Conservation (phyloP, 2,113 vertebrate species). For the Peromyscus leucopus region DNA sequence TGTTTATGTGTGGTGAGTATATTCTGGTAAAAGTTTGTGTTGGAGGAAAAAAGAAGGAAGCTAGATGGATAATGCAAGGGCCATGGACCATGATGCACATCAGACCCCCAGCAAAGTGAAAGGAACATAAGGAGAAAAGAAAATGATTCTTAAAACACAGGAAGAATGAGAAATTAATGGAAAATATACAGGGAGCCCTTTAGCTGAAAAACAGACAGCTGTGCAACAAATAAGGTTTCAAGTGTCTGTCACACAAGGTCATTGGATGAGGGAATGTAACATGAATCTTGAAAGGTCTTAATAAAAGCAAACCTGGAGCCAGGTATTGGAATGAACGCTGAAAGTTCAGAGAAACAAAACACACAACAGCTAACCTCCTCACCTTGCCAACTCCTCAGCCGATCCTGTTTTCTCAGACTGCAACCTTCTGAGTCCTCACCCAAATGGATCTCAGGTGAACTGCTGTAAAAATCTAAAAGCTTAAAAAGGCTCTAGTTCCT, state of each 20-base stretch:
- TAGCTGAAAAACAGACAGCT: neutral
- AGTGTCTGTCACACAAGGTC: neutral
- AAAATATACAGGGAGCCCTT: neutral
- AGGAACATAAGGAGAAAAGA: neutral
- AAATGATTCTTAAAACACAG: neutral
- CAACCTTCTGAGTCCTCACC: too few species aligned
- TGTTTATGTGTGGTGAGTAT: too few species aligned
- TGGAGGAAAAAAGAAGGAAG: neutral
- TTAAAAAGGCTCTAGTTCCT: too few species aligned
- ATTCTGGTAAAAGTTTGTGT: neutral
- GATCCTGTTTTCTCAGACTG: too few species aligned
- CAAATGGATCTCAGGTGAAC: too few species aligned
- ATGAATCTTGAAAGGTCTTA: too few species aligned
- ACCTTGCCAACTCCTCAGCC: too few species aligned
- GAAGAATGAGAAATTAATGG: neutral
- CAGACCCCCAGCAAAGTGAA: neutral
- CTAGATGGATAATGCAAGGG: neutral
- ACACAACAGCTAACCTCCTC: too few species aligned
- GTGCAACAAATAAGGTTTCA: neutral
- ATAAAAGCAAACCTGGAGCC: too few species aligned
- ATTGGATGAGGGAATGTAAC: neutral
- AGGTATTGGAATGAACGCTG: too few species aligned
- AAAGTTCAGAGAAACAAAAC: too few species aligned
- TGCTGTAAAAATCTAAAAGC: too few species aligned
- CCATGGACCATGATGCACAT: neutral